Base-by-base conservation (phyloP, 1,140 invertebrate species). In the Bombus ignitus region DNA sequence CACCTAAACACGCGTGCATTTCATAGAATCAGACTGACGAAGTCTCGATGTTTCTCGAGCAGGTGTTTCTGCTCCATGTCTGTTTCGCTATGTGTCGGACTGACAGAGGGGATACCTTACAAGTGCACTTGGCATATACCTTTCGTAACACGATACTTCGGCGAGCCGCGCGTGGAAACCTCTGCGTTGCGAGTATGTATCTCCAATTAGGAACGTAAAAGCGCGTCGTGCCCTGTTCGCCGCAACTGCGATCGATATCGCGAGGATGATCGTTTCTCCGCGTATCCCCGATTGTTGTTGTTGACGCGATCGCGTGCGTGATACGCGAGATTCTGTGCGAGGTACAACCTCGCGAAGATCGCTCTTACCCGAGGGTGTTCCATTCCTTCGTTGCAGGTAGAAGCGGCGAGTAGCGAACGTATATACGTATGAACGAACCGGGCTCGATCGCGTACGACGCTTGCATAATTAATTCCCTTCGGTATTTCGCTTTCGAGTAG, bases 101-200 rank as follows among this genome's bases (percentile, higher is more conserved):
- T 22, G 32, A n/a, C 81, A 78, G 32, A 42, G 53, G 81, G 65
- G 85, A 89, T 59, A 72, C 80, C 88, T 77, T 81, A 66, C 85
- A 89, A 89, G 85, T 89, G 85, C 59, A 15, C 65, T 80, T 79
- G 79, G 80, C 80, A 37, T 87, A 76, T 78, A 89, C 72, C 80
- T 89, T 89, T 82, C 81, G 84, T 89, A 89, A 89, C 81, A 35
- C 85, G 88, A 89, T 83, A 89, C 88, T 74, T 62, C 47, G 71
- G 47, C 47, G 47, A 66, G 57, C 35, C 53, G 83, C 75, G 87
- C 84, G 37, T 70, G 76, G 88, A 89, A 89, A 89, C 88, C 88
- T 81, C 68, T 89, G 62, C 47, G 32, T 37, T 32, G 62, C 18
- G 62, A 86, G 83, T 10, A 59, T 86, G 83, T 75, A 88, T 74